Evolutionary conservation across 2,888 invertebrate species (phyloP).

Genomic region (Leucania comma): DNA sequence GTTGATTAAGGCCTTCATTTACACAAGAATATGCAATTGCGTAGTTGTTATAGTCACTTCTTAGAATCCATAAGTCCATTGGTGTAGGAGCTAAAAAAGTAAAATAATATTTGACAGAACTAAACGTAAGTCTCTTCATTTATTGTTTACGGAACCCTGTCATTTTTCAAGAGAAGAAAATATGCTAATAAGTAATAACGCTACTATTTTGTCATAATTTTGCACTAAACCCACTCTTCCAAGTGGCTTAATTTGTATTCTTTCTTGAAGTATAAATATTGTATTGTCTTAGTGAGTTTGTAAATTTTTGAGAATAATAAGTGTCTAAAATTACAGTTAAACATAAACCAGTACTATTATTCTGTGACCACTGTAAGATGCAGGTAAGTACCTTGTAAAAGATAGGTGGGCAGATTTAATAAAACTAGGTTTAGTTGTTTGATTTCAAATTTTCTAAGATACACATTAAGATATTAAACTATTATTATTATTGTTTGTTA

Average conservation of each 20-base stretch:
- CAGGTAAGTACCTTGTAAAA: background rate
- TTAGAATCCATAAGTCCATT: constrained; percentile 88
- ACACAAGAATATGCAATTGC: constrained; percentile 92
- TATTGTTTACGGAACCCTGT: background rate
- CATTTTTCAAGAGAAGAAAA: background rate
- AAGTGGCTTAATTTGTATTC: too few species aligned
- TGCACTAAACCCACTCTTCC: too few species aligned
- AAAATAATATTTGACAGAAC: background rate
- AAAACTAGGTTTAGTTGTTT: background rate
- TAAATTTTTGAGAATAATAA: too few species aligned
- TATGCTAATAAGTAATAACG: too few species aligned
- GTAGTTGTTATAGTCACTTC: constrained; percentile 92
- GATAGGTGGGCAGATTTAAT: too few species aligned
- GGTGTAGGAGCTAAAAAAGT: constrained; percentile 64
- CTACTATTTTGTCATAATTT: too few species aligned
- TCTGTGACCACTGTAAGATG: background rate
- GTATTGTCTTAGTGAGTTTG: too few species aligned
- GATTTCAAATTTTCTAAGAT: background rate
- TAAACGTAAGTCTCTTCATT: background rate
- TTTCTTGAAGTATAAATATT: too few species aligned
- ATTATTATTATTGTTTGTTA: background rate
- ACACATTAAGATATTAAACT: too few species aligned
- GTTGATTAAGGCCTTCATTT: constrained; percentile 82
- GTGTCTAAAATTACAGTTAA: too few species aligned
- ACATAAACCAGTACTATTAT: too few species aligned